A percentile compares a stretch with the other conserved stretches of the same genome.
These are phyloP conservation scores for Psettodes erumei DNA, from an alignment of 2,113 vertebrate species.

Conservation along the genomic window DNA sequence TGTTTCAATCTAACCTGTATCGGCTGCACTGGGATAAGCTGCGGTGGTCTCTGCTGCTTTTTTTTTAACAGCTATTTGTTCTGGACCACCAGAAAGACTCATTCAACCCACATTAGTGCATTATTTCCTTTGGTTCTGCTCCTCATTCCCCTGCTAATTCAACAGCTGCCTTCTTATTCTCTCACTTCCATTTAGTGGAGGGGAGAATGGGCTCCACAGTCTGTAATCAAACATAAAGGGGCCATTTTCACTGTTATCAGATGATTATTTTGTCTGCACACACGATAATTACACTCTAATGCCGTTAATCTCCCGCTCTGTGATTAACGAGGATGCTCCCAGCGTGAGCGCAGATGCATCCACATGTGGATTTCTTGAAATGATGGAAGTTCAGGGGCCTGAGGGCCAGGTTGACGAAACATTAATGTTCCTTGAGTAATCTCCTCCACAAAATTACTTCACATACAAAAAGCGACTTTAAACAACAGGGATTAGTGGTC, in stretches of 20 bases:
- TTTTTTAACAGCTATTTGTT: slow-evolving; percentile 28
- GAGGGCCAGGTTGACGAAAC: not conserved
- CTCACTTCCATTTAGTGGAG: slow-evolving; percentile 21
- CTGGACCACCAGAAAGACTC: slow-evolving; percentile 1
- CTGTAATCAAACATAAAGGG: slow-evolving; percentile 48
- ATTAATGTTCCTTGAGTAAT: not conserved
- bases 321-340: slow-evolving; percentile 59
- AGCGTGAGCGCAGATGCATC: slow-evolving; percentile 2
- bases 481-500: not conserved
- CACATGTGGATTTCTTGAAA: not conserved
- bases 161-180: not conserved
- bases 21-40: not conserved
- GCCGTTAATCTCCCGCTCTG: slow-evolving; percentile 40
- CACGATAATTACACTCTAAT: slow-evolving; percentile 65
- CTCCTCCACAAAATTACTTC: not conserved
- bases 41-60: slow-evolving; percentile 17
- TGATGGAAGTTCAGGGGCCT: not conserved
- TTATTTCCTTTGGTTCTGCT: slow-evolving; percentile 24
- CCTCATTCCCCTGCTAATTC: slow-evolving; percentile 38
- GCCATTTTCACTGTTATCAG: slow-evolving; percentile 60
- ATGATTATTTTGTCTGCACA: slow-evolving; percentile 68
- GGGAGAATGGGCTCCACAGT: slow-evolving; percentile 7
- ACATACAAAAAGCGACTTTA: not conserved
- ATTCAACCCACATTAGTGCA: slow-evolving; percentile 17
- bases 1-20: slow-evolving; percentile 9